Base-by-base conservation (phyloP, 2,113 vertebrate species). In the Phrynosoma platyrhinos region DNA sequence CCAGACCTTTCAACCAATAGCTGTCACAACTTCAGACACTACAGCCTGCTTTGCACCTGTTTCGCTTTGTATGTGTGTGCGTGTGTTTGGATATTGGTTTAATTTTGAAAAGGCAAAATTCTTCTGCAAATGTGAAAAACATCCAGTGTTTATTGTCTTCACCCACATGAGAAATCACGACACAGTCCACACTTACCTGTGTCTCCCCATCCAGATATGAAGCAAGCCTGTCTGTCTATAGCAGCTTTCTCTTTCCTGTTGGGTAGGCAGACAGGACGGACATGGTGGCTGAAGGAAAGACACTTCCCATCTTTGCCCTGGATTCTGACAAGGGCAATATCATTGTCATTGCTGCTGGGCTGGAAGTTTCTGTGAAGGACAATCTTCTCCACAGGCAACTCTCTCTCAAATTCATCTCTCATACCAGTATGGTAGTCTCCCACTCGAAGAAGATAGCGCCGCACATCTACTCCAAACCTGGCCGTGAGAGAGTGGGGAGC, bases 341-440 rank as follows among this genome's bases (percentile, higher is more conserved):
- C 98, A 2, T 99, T 98, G 7, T 98, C 98, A 18, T 97, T 98
- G 75, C 97, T 97, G 95, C 97, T 96, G 0, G 97, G 95, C 90
- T 95, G 97, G 94, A 98, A 99, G 96, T 98, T 98, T 94, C 95
- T 97, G 94, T 99, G 98, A 20, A 98, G 95, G 88, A 98, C 92
- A 12, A 99, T 95, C 77, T 79, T 91, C 89, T 98, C 97, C 5
- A 97, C 96, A 0, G 94, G 96, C 78, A 98, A 90, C 4, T 97
- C 96, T 82, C 95, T 96, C 91, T 96, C 97, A 23, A 97, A 98
- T 4, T 96, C 98, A 12, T 98, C 98, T 88, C 93, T 97, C 91
- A 98, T 97, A 0, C 95, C 97, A 0, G 98, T 98, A 93, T 98
- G 98, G 91, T 98, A 97, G 89, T 98, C 97, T 0, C 98, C 98